phyloP scores from a whole-genome alignment of 2,797 vertebrate species.

The Poecilia picta region DNA sequence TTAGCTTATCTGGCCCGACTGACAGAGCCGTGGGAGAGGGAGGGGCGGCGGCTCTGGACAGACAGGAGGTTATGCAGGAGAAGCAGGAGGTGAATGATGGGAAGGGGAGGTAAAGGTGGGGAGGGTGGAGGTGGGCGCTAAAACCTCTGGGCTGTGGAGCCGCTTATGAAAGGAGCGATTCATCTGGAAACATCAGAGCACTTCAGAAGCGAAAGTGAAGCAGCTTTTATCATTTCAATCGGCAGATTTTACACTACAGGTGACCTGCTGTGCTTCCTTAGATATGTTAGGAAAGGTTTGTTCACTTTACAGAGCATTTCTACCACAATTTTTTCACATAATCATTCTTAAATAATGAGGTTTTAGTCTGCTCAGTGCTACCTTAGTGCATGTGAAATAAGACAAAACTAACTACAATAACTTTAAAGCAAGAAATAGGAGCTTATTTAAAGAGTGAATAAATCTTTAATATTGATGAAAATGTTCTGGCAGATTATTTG shows the following conservation, averaged over 20 bases:
- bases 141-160: slow-evolving; percentile 63
- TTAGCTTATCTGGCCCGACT: slow-evolving; percentile 83
- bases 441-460: too few species aligned
- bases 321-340: too few species aligned
- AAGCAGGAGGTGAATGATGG: slow-evolving; percentile 75
- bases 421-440: too few species aligned
- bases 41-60: slow-evolving; percentile 63
- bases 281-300: too few species aligned
- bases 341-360: too few species aligned
- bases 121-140: slow-evolving; percentile 48
- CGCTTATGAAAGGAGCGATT: slow-evolving; percentile 82
- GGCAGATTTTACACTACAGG: background rate
- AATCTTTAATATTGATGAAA: too few species aligned
- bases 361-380: too few species aligned
- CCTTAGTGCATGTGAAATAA: too few species aligned
- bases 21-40: slow-evolving; percentile 67
- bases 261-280: too few species aligned
- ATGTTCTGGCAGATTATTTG: too few species aligned
- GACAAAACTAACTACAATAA: too few species aligned
- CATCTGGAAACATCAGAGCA: slow-evolving; percentile 48
- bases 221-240: background rate
- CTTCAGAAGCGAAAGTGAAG: background rate
- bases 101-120: slow-evolving; percentile 57
- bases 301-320: too few species aligned
- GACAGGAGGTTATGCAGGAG: slow-evolving; percentile 68